Conservation (phyloP, 2,113 vertebrate species). For the Speoplatyrhinus poulsoni region DNA sequence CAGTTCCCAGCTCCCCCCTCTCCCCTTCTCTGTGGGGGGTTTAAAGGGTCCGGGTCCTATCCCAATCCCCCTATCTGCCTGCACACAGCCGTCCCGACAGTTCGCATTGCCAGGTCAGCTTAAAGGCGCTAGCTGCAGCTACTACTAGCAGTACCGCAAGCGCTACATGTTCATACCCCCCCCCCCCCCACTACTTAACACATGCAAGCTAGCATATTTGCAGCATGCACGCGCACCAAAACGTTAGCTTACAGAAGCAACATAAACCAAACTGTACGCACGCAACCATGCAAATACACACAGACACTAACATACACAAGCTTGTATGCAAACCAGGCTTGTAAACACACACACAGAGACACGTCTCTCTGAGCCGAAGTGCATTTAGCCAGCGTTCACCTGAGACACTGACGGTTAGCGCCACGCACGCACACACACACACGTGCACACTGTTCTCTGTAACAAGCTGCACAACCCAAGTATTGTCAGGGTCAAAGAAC, state of each 20-base stretch:
- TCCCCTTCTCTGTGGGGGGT: slow-evolving; percentile 58
- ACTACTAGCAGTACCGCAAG: slow-evolving; percentile 40
- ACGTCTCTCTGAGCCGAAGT: slow-evolving; percentile 45
- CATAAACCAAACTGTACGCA: background rate
- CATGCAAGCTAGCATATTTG: background rate
- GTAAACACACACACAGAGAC: slow-evolving; percentile 28
- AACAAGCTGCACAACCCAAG: slow-evolving; percentile 41
- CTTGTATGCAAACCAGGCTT: background rate
- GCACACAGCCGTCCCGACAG: slow-evolving; percentile 31
- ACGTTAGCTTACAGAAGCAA: background rate
- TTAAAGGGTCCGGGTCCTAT: slow-evolving; percentile 42
- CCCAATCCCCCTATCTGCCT: slow-evolving; percentile 60
- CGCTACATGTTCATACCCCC: slow-evolving; percentile 19
- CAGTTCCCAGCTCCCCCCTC: slow-evolving; percentile 24
- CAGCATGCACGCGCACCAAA: background rate
- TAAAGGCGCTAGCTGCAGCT: slow-evolving; percentile 55
- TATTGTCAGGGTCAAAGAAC: slow-evolving; percentile 58
- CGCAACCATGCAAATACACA: background rate
- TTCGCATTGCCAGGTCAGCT: slow-evolving; percentile 29
- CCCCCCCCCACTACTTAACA: slow-evolving; percentile 1
- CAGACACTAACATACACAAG: slow-evolving; percentile 18
- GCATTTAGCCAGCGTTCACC: slow-evolving; percentile 60
- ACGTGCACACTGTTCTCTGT: slow-evolving; percentile 31
- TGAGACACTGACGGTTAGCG: slow-evolving; percentile 46
- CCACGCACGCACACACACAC: slow-evolving; percentile 6